Evolutionary conservation across 2,113 vertebrate species (phyloP), one percentile per base, ranked within the genome.

Genomic region (Arvicanthis niloticus): DNA sequence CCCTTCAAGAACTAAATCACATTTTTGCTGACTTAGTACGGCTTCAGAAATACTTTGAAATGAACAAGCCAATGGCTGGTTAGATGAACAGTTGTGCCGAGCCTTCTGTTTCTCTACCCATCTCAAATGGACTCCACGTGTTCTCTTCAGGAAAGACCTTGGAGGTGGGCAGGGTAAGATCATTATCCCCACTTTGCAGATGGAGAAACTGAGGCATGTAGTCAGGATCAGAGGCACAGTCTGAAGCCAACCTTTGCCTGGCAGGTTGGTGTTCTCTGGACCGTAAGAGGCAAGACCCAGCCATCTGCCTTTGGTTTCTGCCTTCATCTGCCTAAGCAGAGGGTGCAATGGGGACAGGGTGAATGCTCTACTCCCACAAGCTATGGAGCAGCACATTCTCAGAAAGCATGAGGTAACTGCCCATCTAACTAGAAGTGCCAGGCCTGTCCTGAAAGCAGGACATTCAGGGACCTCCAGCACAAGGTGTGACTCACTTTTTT

Each of bases 21-120:
- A 26, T 34, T n/a, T n/a, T 48, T 85, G 48, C 21, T 10, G 65
- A 42, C 51, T 58, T n/a, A 67, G 70, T 37, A 34, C 60, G 85
- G 62, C 19, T 45, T 90, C 48, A 15, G 29, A 40, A 21, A 12
- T 13, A 16, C 1, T 42, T 5, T 80, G 37, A 84, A 68, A 56
- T 8, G 58, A 34, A 51, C 0, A 3, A 53, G 3, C 12, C 0
- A 0, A 5, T n/a, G 51, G 16, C 48, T 11, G 0, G 8, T 29
- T 60, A 62, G 45, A 48, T 4, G 34, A 58, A 73, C 67, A 58
- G 68, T 37, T 29, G 0, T 4, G n/a, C 0, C 4, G 22, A 7
- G n/a, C 48, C 62, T 40, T 17, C 84, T 19, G 1, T 34, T 29
- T 15, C 15, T 29, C 76, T 21, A 60, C 7, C 21, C 15, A 13